Base-by-base conservation (phyloP, 2,113 vertebrate species). In the Zosterops japonicus region DNA sequence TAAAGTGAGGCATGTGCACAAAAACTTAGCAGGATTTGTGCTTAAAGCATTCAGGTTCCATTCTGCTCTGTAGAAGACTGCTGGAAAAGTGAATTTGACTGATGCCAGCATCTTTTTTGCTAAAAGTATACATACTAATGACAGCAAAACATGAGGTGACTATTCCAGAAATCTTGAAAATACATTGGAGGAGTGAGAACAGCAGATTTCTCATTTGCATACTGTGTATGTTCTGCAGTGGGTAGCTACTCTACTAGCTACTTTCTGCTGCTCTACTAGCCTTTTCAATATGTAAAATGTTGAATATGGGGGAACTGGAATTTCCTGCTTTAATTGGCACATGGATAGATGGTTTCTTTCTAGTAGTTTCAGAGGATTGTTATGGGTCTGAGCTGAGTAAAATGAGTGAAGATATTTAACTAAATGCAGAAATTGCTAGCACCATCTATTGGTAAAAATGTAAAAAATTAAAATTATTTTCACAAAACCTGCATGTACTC, bases 401-500 rank as follows among this genome's bases (percentile, higher is more conserved):
- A 96, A 91, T 55, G 49, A 84, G 64, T 75, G 64, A 22, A 93
- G 78, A 60, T 91, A 78, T 74, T 90, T 63, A 49, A 90, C 52
- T 27, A 87, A 86, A 92, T 93, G 70, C 24, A 86, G 94, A 67
- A 95, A 93, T 88, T 97, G 28, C 90, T 97, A 97, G 96, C 94
- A 95, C 96, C 96, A 97, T 96, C 96, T 97, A 95, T 97, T 96
- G 96, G 96, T 90, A 50, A 95, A 92, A 91, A 78, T 36, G 47
- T 46, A 56, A 61, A 83, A 89, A 95, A 33, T 6, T 70, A 52
- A 77, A 89, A 39, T 50, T 76, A 77, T 96, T 96, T 92, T 84
- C 46, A 87, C 28, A 90, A 96, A 84, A 92, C 77, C 85, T 82
- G 35, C 85, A 95, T 87, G 69, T 17, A 63, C 63, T 90, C 61